phyloP scores from a whole-genome alignment of 2,888 invertebrate species.

The Leptopilina syphax region DNA sequence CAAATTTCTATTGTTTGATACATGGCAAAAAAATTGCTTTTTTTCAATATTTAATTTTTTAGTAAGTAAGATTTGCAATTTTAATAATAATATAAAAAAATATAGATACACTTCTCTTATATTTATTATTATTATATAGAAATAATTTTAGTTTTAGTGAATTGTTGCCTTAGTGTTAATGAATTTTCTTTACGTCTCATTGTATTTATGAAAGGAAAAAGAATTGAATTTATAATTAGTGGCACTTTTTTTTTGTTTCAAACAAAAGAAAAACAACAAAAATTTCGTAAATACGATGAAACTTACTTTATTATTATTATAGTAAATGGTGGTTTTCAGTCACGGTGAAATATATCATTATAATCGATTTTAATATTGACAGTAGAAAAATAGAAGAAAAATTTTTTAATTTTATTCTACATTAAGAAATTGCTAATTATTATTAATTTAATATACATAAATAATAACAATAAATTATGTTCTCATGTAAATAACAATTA shows the following conservation, averaged over 20 bases:
- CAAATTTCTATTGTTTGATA: too few species aligned
- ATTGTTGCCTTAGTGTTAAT: conserved; percentile 10
- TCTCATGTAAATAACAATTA: conserved; percentile 11
- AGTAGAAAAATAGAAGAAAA: conserved; percentile 28
- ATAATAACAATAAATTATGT: too few species aligned
- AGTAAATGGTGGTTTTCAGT: conserved; percentile 67
- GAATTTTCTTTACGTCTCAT: background rate
- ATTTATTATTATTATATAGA: background rate
- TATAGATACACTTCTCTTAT: background rate
- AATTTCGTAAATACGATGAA: conserved; percentile 20
- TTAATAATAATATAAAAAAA: background rate
- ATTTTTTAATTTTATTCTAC: background rate
- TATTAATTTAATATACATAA: too few species aligned
- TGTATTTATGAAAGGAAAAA: background rate
- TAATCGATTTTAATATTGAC: conserved; percentile 24
- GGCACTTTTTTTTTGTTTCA: background rate
- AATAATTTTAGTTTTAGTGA: background rate
- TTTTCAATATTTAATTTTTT: background rate
- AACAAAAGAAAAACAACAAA: background rate
- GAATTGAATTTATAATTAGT: background rate
- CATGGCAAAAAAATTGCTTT: background rate
- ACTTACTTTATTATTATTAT: background rate
- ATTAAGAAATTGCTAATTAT: conserved; percentile 16
- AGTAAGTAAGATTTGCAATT: conserved; percentile 6
- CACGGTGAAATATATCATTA: conserved; percentile 64